Evolutionary conservation across 53 echinoderm and acorn worm genomes (phyloP).

Genomic region (Zoroaster sp.): DNA sequence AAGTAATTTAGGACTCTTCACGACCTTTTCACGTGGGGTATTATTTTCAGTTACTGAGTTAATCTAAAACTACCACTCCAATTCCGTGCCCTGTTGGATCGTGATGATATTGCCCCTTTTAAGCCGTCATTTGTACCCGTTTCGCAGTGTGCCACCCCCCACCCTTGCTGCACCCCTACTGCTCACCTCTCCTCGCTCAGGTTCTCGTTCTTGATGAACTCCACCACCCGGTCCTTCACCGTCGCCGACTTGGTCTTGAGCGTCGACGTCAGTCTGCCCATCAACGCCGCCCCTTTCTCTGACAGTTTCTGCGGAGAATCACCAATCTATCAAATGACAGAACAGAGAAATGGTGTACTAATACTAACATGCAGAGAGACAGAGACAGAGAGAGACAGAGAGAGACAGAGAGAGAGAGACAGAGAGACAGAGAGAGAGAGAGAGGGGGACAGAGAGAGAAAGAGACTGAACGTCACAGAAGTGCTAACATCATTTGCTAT

Average conservation of each 20-base stretch:
- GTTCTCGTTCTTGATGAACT: constrained; percentile 93
- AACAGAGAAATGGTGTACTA: constrained; percentile 18
- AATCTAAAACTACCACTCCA: too few relatives aligned
- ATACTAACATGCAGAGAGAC: constrained; percentile 38
- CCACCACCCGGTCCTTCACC: constrained; percentile 86
- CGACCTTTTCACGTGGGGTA: too few relatives aligned
- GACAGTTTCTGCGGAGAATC: constrained; percentile 90
- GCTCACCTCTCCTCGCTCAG: constrained; percentile 82
- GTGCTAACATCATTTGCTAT: too few relatives aligned
- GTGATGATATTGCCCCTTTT: too few relatives aligned
- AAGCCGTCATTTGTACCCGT: too few relatives aligned
- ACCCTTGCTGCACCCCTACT: neutral
- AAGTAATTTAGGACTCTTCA: too few relatives aligned
- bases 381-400: constrained; percentile 2
- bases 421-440: too few relatives aligned
- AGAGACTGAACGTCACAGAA: too few relatives aligned
- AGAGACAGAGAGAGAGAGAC: neutral
- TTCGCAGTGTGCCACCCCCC: neutral
- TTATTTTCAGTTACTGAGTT: too few relatives aligned
- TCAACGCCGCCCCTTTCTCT: constrained; percentile 90
- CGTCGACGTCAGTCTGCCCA: constrained; percentile 84
- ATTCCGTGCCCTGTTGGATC: too few relatives aligned
- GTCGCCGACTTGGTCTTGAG: constrained; percentile 79
- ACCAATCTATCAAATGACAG: constrained; percentile 65
- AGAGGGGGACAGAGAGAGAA: too few relatives aligned